Percentiles rank a stretch among this genome's conserved stretches.
phyloP scores from a whole-genome alignment of 2,888 invertebrate genomes.

The Colostygia pectinataria region DNA sequence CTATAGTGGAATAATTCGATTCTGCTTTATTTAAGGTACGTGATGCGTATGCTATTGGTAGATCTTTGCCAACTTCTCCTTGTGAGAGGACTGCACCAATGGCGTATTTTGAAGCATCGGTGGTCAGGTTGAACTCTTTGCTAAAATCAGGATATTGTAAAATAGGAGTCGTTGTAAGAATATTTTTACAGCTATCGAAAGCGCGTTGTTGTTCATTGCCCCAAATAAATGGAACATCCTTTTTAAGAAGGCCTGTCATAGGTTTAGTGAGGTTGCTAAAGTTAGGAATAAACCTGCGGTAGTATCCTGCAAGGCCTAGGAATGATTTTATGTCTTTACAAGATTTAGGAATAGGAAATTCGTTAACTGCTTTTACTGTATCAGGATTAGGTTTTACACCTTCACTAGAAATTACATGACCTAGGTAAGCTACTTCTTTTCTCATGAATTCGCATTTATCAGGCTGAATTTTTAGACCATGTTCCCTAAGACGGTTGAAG shows the following conservation, averaged over 20 bases:
- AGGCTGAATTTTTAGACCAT: constrained; percentile 36
- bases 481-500: constrained; percentile 32
- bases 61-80: constrained; percentile 13
- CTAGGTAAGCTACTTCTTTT: constrained; percentile 36
- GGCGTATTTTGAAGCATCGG: constrained; percentile 16
- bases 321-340: constrained; percentile 20
- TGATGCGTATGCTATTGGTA: constrained; percentile 20
- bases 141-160: constrained; percentile 25
- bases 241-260: constrained; percentile 19
- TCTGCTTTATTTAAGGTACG: constrained; percentile 23
- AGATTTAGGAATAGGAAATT: constrained; percentile 19
- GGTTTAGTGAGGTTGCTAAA: constrained; percentile 24
- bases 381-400: constrained; percentile 6
- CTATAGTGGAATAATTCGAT: constrained; percentile 17
- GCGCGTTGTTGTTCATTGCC: constrained; percentile 7
- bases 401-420: constrained; percentile 10
- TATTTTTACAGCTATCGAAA: constrained; percentile 12
- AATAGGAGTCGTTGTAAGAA: constrained; percentile 19
- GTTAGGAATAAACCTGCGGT: constrained; percentile 22
- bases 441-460: constrained; percentile 32
- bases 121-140: constrained; percentile 14
- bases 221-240: constrained; percentile 17
- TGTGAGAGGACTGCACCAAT: constrained; percentile 16
- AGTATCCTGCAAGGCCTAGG: constrained; percentile 22
- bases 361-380: not conserved